Base-by-base conservation (phyloP, 2,888 invertebrate species). In the Drosophila mulleri region DNA sequence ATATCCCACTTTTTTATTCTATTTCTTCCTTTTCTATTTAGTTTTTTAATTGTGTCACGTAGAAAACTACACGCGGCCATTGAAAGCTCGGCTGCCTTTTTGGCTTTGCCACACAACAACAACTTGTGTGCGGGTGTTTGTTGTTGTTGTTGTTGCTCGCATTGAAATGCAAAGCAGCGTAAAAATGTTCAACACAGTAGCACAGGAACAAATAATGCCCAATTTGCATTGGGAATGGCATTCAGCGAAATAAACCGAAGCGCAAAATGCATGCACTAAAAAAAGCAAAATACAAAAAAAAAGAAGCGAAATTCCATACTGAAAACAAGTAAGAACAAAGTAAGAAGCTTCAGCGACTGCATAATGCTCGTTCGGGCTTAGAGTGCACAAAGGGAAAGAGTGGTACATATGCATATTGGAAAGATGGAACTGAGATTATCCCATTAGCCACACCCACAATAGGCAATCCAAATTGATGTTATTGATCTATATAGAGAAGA, bases 21-120 rank as follows among this genome's bases (percentile, higher is more conserved):
- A 12, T 37, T 41, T 67, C 23, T 63, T n/a, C 26, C 63, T 72
- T 87, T 87, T 77, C 71, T 90, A 87, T 86, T 87, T 90, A 90
- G 80, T 83, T 86, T 88, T 86, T 88, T 88, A 86, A 86, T 90
- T 90, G 86, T 86, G 84, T 90, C 86, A 86, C 86, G 90, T 86
- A 83, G 90, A 75, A 78, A 90, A 85, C 86, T 80, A 74, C 74
- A 82, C 54, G 57, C 54, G 69, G 59, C 80, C 77, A 89, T 88
- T 77, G 83, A 84, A 88, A 89, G 77, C 73, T 42, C 67, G 41
- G 75, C 72, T 72, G 75, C 75, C 72, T 73, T 83, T 78, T 81
- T 67, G 72, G 87, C 87, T 80, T 72, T 74, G 66, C 44, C 37
- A 16, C 60, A 53, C 60, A 57, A 72, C 20, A 23, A 23, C 85